Evolutionary conservation across 1,140 invertebrate species (phyloP).

Genomic region (Papilio polyxenes): DNA sequence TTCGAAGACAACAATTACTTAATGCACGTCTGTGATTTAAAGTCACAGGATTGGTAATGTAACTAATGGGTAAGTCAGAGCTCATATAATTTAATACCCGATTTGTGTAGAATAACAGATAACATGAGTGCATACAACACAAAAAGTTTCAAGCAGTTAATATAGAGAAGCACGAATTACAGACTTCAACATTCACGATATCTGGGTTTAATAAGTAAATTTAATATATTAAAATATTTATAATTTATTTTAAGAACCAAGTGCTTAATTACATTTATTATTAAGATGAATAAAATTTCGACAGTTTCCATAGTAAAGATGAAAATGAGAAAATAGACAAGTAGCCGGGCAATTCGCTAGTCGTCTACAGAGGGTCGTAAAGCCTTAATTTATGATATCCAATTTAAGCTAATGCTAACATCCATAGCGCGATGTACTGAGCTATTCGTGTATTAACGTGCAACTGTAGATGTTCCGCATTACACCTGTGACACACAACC

Average conservation of each 20-base stretch:
- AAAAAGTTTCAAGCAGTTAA: neutral
- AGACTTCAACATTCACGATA: neutral
- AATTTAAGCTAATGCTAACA: constrained; percentile 37
- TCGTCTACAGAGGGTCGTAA: constrained; percentile 34
- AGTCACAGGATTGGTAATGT: neutral
- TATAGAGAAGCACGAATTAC: neutral
- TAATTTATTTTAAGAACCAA: neutral
- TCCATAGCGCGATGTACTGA: constrained; percentile 30
- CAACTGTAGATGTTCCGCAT: constrained; percentile 29
- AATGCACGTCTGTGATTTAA: neutral
- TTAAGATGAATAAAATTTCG: neutral
- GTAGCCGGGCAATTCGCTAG: constrained; percentile 18
- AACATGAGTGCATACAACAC: too few relatives aligned
- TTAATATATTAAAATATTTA: too few relatives aligned
- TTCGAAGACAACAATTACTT: neutral
- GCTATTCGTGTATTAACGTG: constrained; percentile 31
- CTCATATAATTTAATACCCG: too few relatives aligned
- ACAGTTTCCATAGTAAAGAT: neutral
- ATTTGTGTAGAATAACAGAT: too few relatives aligned
- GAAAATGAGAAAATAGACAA: constrained; percentile 23
- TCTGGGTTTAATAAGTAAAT: neutral
- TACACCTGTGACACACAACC: neutral
- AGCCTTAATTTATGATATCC: constrained; percentile 39
- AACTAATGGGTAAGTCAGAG: too few relatives aligned
- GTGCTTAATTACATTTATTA: neutral